Evolutionary conservation across 2,113 vertebrate genomes (phyloP).

Genomic region (Pristiophorus japonicus): DNA sequence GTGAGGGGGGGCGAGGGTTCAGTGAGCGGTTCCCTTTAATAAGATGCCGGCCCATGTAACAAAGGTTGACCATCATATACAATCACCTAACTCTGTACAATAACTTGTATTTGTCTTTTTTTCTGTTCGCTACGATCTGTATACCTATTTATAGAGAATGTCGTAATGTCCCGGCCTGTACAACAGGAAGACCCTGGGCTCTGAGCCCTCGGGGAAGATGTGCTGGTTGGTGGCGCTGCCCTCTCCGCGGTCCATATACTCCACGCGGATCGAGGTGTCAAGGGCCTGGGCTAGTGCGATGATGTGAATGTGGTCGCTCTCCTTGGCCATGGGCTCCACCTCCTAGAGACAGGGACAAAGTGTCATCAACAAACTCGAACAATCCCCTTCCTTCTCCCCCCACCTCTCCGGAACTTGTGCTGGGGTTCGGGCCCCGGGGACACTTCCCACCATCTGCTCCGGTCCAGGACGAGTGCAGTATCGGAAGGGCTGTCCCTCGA

Average conservation of each 20-base stretch:
- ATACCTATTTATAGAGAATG: constrained; percentile 82
- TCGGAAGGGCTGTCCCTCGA: no score
- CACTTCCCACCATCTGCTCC: no score
- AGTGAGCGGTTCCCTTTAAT: neutral
- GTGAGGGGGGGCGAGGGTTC: constrained; percentile 20
- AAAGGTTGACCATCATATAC: constrained; percentile 76
- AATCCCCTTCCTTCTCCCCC: neutral
- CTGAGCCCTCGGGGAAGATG: constrained; percentile 81
- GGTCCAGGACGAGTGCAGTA: no score
- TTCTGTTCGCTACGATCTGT: constrained; percentile 7
- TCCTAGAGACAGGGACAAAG: constrained; percentile 49
- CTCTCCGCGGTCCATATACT: constrained; percentile 91
- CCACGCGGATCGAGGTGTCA: constrained; percentile 79
- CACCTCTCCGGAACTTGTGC: neutral
- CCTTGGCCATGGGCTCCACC: constrained; percentile 84
- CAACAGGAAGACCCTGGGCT: constrained; percentile 83
- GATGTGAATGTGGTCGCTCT: constrained; percentile 95
- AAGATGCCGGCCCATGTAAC: constrained; percentile 45
- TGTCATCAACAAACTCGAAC: neutral
- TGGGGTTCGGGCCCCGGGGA: no score
- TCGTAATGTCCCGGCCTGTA: constrained; percentile 92
- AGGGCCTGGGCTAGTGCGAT: constrained; percentile 87
- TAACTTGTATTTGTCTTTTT: constrained; percentile 46
- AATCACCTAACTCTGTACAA: constrained; percentile 76
- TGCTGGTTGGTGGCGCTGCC: constrained; percentile 85